A percentile compares a stretch with the other conserved stretches of the same genome.
phyloP scores from a whole-genome alignment of 2,888 invertebrate genomes.

The Rhagophthalmus giganteus region DNA sequence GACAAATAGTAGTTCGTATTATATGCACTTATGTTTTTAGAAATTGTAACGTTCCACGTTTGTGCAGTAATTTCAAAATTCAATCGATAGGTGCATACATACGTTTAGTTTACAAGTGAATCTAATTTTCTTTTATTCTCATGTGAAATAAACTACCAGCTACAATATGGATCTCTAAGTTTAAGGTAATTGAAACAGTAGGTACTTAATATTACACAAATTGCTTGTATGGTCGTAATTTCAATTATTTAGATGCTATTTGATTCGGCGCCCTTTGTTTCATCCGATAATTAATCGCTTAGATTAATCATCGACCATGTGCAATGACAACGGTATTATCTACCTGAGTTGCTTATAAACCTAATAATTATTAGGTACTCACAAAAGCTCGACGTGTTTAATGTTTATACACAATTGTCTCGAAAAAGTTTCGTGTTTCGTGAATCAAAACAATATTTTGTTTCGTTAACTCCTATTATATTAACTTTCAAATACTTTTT shows the following conservation, averaged over 20 bases:
- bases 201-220: not conserved
- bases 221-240: conserved; percentile 6
- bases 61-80: no score
- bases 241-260: no score
- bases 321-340: no score
- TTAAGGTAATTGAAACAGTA: conserved; percentile 15
- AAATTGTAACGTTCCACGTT: not conserved
- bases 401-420: no score
- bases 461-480: not conserved
- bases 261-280: no score
- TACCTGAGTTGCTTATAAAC: no score
- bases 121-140: not conserved
- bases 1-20: conserved; percentile 26
- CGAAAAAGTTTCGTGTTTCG: not conserved
- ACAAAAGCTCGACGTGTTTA: no score
- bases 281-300: no score
- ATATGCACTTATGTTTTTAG: not conserved
- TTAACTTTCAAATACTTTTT: no score
- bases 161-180: conserved; percentile 13
- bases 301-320: no score
- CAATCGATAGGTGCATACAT: no score
- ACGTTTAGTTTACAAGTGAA: not conserved
- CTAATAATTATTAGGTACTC: no score
- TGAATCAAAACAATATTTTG: not conserved
- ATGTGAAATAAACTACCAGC: conserved; percentile 6